Evolutionary conservation across 2,888 invertebrate genomes (phyloP), one percentile per base, ranked within the genome.

Genomic region (Acronicta aceris): DNA sequence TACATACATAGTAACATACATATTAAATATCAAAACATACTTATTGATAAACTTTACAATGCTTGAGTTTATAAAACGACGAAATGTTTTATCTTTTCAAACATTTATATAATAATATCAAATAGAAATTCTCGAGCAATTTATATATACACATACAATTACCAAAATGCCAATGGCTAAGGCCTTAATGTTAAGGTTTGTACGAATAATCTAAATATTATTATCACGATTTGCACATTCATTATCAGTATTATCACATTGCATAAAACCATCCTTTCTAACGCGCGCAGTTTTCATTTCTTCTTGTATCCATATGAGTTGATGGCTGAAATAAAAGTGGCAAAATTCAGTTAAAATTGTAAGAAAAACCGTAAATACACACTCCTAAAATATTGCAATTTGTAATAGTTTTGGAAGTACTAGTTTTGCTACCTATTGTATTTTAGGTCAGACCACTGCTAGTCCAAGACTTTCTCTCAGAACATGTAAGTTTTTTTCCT

Each of bases 261-360:
- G 62, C 54, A 55, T 59, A 64, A 56, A 40, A 52, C 42, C 60
- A 27, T 38, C 57, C 42, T 45, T 36, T 30, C n/a, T n/a, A 41
- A 12, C 30, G 33, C 7, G 47, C 36, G 42, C 42, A 30, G 40
- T 2, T 8, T 51, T 86, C 79, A 89, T 76, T 90, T 89, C 79
- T 90, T 97, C 74, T 96, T 96, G 89, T 96, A 97, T 47, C 97
- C 97, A 82, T 96, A 97, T 0, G 96, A 96, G 86, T 97, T 96
- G 84, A 97, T 96, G 12, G 96, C 96, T 96, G 95, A 53, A 95
- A 95, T 73, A 85, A 84, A 82, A 62, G 16, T n/a, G 0, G 54
- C 13, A 7, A 65, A 15, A n/a, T 38, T 38, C 6, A 12, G 12
- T 33, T 30, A 36, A 36, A 2, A 36, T 2, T 5, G 13, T 36